Percentiles rank a stretch among this genome's conserved stretches.
Evolutionary conservation across 2,113 vertebrate species (phyloP).

Genomic region (Cephalophus harveyi): DNA sequence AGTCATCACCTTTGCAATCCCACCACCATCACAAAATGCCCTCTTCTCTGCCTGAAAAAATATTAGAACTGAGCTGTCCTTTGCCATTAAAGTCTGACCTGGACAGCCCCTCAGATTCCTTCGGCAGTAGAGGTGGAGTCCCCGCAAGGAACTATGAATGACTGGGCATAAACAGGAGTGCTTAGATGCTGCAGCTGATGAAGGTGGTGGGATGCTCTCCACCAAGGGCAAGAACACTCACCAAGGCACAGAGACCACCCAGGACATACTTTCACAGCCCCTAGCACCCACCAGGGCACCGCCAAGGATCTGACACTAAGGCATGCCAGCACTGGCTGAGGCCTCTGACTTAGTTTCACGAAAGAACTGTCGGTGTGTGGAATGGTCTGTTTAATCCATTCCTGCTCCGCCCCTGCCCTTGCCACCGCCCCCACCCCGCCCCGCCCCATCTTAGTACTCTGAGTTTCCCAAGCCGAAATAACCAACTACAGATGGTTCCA

Average conservation of each 20-base stretch:
- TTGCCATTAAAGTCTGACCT: too few relatives aligned
- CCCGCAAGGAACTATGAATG: neutral
- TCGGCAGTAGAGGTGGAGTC: too few relatives aligned
- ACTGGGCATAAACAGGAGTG: neutral
- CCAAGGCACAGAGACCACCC: too few relatives aligned
- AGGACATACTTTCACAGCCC: neutral
- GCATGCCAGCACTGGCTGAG: neutral
- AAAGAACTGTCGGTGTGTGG: neutral
- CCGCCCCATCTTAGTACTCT: neutral
- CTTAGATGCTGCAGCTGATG: neutral
- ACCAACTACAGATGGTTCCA: constrained; percentile 41
- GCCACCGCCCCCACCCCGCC: neutral
- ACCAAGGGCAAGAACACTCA: neutral
- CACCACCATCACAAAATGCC: neutral
- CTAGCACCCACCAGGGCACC: neutral
- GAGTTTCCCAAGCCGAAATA: constrained; percentile 56
- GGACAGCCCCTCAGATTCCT: neutral
- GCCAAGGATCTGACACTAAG: neutral
- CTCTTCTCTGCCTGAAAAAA: neutral
- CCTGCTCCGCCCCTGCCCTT: neutral
- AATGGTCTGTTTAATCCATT: neutral
- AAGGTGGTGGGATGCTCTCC: neutral
- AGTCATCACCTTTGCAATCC: neutral
- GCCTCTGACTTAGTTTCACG: neutral
- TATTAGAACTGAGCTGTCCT: neutral